A percentile compares a stretch with the other conserved stretches of the same genome.
phyloP scores from a whole-genome alignment of 1,140 invertebrate species.

The Harlomillsia oculata region DNA sequence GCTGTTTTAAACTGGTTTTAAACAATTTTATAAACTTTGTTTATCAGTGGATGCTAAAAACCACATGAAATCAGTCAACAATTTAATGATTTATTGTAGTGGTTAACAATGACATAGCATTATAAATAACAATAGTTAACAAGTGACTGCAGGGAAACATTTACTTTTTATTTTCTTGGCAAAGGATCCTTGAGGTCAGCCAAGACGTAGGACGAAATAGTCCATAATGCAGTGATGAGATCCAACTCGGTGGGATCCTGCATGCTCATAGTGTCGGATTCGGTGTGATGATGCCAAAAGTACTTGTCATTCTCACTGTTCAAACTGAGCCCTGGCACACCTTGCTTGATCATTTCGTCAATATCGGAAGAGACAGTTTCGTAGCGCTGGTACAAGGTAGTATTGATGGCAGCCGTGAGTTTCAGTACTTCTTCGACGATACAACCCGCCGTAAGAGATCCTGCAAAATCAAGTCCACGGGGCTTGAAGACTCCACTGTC shows the following conservation, averaged over 20 bases:
- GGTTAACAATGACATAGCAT: too few relatives aligned
- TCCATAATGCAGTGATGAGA: constrained; percentile 60
- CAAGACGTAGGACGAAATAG: constrained; percentile 52
- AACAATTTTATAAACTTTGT: too few relatives aligned
- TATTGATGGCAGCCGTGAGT: constrained; percentile 33
- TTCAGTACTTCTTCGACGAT: constrained; percentile 55
- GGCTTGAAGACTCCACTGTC: constrained; percentile 72
- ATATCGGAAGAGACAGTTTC: constrained; percentile 56
- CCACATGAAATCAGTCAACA: too few relatives aligned
- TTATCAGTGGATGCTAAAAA: too few relatives aligned
- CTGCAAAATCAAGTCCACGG: constrained; percentile 51
- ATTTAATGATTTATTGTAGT: too few relatives aligned
- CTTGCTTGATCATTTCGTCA: constrained; percentile 47
- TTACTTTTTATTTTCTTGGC: constrained; percentile 5
- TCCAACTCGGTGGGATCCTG: constrained; percentile 50
- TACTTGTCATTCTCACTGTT: constrained; percentile 60
- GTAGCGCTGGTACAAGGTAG: constrained; percentile 22
- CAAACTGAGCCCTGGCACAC: constrained; percentile 58
- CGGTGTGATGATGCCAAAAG: constrained; percentile 72
- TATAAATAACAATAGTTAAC: too few relatives aligned
- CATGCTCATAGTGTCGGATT: constrained; percentile 48
- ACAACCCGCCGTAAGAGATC: constrained; percentile 49
- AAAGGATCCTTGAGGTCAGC: constrained; percentile 24
- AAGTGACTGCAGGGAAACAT: too few relatives aligned
- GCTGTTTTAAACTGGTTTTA: too few relatives aligned